Base-by-base conservation (phyloP, 2,113 vertebrate species). In the Gambusia holbrooki region DNA sequence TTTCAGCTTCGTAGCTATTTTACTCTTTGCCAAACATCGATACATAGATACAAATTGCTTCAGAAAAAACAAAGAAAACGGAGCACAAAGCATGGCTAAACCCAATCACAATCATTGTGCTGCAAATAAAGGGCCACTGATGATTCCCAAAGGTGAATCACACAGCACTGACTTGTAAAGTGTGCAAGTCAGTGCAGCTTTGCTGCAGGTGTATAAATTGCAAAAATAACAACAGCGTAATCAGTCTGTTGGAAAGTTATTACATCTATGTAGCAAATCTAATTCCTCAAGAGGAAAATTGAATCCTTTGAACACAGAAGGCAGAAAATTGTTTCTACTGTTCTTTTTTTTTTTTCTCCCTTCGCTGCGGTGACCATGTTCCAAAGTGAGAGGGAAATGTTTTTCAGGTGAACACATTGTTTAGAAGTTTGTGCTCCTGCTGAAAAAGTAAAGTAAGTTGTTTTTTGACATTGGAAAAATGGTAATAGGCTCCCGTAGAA, bases 231-330 rank as follows among this genome's bases (percentile, higher is more conserved):
- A 84, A 69, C 62, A 62, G 35, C n/a, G 60, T 65, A 79, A 81
- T 84, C 74, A 66, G 65, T 74, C 64, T 58, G 35, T 25, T 69
- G 82, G 82, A 61, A 71, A 77, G 66, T 73, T 74, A 63, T 81
- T 79, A 82, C 81, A 84, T 86, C 60, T 76, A 15, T 83, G 78
- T 11, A 67, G 81, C 70, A 71, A 82, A 86, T 84, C 74, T 78
- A 84, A 85, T 84, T 88, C 62, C 71, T 85, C 82, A 87, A 81
- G 82, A 84, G 77, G 84, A 81, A 90, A 87, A 87, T 84, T 71
- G 37, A 87, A 89, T 87, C 42, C 71, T 74, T 75, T 70, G 74
- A 82, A 88, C 79, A 79, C 61, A 66, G 69, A 77, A 60, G 42
- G 66, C 73, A 72, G 78, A 85, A 88, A 85, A 92, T 87, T 74